Conservation (phyloP, 2,888 invertebrate genomes). For the Atrina japonica region DNA sequence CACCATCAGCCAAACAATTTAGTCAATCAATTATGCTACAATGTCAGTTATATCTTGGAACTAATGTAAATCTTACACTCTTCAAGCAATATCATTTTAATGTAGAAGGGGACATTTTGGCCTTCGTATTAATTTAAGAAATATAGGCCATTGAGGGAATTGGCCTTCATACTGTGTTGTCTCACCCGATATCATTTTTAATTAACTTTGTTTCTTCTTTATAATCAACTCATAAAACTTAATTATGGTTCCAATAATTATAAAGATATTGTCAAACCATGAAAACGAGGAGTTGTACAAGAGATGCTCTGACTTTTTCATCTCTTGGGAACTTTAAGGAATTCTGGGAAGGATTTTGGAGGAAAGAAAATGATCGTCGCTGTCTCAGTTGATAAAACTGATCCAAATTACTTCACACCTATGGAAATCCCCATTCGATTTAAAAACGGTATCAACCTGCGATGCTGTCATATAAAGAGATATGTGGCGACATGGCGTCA, state of each 20-base stretch:
- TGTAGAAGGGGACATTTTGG: slow-evolving; percentile 24
- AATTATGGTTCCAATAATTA: slow-evolving; percentile 38
- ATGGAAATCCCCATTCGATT: slow-evolving; percentile 9
- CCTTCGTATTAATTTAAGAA: slow-evolving; percentile 43
- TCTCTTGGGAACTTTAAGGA: slow-evolving; percentile 24
- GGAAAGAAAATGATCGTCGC: slow-evolving; percentile 27
- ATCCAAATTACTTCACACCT: slow-evolving; percentile 46
- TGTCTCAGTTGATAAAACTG: slow-evolving; percentile 43
- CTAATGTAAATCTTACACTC: slow-evolving; percentile 39
- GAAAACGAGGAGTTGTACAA: slow-evolving; percentile 26
- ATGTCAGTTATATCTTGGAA: slow-evolving; percentile 30
- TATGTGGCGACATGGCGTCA: slow-evolving; percentile 14
- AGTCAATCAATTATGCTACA: slow-evolving; percentile 30
- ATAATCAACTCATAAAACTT: slow-evolving; percentile 43
- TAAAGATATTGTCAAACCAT: slow-evolving; percentile 32
- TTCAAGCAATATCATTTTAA: slow-evolving; percentile 34
- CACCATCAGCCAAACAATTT: slow-evolving; percentile 35
- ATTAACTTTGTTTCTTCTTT: slow-evolving; percentile 40
- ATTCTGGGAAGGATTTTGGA: slow-evolving; percentile 30
- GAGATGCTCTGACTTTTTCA: slow-evolving; percentile 17
- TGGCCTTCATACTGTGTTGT: slow-evolving; percentile 23
- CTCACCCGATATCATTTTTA: slow-evolving; percentile 33
- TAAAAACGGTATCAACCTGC: slow-evolving; percentile 21
- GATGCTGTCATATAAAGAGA: slow-evolving; percentile 29
- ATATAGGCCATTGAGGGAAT: slow-evolving; percentile 35